Base-by-base conservation (phyloP, 2,797 vertebrate genomes). In the Megalops cyprinoides region DNA sequence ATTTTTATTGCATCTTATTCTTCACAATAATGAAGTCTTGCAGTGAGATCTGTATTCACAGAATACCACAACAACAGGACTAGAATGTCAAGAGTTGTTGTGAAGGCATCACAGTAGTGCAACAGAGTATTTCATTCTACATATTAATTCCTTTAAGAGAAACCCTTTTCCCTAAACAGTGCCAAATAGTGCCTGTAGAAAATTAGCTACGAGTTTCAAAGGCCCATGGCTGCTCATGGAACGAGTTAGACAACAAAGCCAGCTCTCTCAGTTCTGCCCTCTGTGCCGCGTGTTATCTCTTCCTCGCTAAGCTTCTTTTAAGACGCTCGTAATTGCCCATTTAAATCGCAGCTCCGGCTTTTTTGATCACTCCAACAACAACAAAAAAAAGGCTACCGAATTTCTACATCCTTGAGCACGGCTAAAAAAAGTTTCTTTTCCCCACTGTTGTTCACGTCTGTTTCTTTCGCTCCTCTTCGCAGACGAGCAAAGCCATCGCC, bases 401-500 rank as follows among this genome's bases (percentile, higher is more conserved):
- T 42, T 56, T 18, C 3, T 55, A 9, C 0, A 44, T 46, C 90
- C 84, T 0, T 69, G 14, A 73, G 18, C n/a, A n/a, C n/a, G n/a
- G n/a, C n/a, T n/a, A 23, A 46, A 44, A 10, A 15, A 48, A 48
- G n/a, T 74, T 48, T 74, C 2, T 44, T 48, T 74, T 15, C 23
- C 6, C 25, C n/a, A n/a, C n/a, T 46, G 39, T 77, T 18, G 10
- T 44, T 46, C 44, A 55, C 56, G 14, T 42, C 1, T 74, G 34
- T 31, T 76, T 34, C 49, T 65, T 79, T 34, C 44, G 9, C 78
- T 51, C 67, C 69, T 87, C 37, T 76, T 82, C 86, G 12, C 92
- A 99, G 98, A 98, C 98, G 89, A 97, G 96, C 94, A 98, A 98
- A 92, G 98, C 98, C 28, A 96, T 99, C 91, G 96, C 97, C 85